Base-by-base conservation (phyloP, 2,888 invertebrate species). In the Panopea generosa region DNA sequence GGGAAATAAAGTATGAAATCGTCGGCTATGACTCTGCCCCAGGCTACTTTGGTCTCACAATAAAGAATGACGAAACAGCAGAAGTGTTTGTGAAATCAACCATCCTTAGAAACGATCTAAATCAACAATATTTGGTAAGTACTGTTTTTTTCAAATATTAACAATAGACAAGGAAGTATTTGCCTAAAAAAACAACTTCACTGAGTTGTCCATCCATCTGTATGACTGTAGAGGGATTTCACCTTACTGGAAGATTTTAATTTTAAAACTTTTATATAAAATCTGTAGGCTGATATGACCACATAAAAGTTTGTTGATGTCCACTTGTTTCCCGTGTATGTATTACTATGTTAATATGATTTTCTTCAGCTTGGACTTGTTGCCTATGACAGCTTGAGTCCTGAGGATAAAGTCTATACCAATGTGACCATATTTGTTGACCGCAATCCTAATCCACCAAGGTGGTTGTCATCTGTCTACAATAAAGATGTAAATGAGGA, bases 381-480 rank as follows among this genome's bases (percentile, higher is more conserved):
- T 22, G 86, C 85, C 2, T 90, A 85, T 76, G 89, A 90, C 60
- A 61, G 71, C 40, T 55, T 45, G 1, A 53, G 82, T 24, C 86
- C 86, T 2, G 52, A 66, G 16, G 78, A 87, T 27, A 57, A 61
- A 26, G 85, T 79, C 24, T 62, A 29, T 6, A 83, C 89, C 6
- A 84, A 85, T 55, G 70, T 91, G 43, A 88, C 86, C 2, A 82
- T 91, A 40, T 77, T 72, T 0, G 87, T 91, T 6, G 82, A 86
- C 52, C 77, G 90, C 11, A 91, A 91, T 57, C 87, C 87, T 2
- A 82, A 75, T 50, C 50, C 73, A 1, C 91, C 91, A 2, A 55
- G 55, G 1, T 87, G 85, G 59, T 57, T 50, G n/a, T 45, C 18
- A 6, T 52, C 49, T 1, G 38, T n/a, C 0, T 90, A 88, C 69